Base-by-base conservation (phyloP, 2,888 invertebrate genomes). In the Rhagonycha lutea region DNA sequence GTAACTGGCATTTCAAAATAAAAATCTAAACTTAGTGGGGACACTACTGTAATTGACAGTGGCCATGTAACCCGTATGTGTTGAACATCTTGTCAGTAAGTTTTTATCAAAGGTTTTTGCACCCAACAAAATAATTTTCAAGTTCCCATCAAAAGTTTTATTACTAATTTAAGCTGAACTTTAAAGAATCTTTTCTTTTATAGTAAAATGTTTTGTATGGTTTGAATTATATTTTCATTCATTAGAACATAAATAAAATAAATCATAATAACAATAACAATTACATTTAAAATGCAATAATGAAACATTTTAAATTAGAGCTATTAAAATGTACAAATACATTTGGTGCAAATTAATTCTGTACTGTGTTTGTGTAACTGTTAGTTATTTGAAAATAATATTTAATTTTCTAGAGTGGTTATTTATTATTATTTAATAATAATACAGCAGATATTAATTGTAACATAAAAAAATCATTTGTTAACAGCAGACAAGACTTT, bases 31-130 rank as follows among this genome's bases (percentile, higher is more conserved):
- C 23, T 61, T 65, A 79, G 85, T 85, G 81, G 86, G 86, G 86
- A 81, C 79, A 82, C 78, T 76, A 24, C 63, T 23, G 76, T 80
- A 79, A 75, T 79, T 81, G 79, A 80, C 85, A 87, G 87, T 87
- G 85, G 84, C 84, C 84, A 82, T 83, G 84, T 79, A 84, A 85
- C 86, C 84, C 85, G 86, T 85, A 81, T 81, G 80, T 83, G 84
- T 84, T 83, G 81, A 86, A 85, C 86, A 86, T 83, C 85, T 82
- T 78, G 76, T 78, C 76, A 80, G 86, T 86, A 83, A 86, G 86
- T 82, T 61, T 73, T 68, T 76, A 32, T n/a, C 24, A 47, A 69
- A 75, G 47, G 47, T 47, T 47, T 47, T 47, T 47, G 47, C 47
- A 47, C 47, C 8, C 47, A 47, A 12, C 12, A 32, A 32, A 32